These are phyloP conservation scores for Pegea sp. DNA, from an alignment of 23 tunicate genomes.

Conservation along the genomic window DNA sequence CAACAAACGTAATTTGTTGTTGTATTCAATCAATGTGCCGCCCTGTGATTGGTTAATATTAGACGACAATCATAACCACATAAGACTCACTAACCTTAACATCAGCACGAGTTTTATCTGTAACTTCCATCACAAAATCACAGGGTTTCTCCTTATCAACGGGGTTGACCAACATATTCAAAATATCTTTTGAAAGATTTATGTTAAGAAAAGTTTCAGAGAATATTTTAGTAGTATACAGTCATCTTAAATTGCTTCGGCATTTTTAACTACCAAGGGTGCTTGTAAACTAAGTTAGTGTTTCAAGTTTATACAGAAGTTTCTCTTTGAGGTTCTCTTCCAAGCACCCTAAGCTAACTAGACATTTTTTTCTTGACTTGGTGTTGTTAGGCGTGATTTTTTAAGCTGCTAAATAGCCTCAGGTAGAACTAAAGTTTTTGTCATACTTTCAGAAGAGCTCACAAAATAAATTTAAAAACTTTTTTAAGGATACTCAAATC, in stretches of 20 bases:
- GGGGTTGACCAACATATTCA: conserved; percentile 69
- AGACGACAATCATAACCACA: neutral
- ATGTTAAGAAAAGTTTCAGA: too few species aligned
- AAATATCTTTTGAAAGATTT: conserved; percentile 2
- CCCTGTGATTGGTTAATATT: conserved; percentile 14
- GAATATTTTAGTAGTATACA: too few species aligned
- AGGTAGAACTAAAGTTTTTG: neutral
- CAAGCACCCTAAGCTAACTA: too few species aligned
- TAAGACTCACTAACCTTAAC: conserved; percentile 37
- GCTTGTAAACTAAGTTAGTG: too few species aligned
- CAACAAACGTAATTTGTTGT: conserved; percentile 49
- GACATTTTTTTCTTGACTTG: too few species aligned
- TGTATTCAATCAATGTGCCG: conserved; percentile 84
- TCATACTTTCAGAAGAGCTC: neutral
- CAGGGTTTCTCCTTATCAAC: conserved; percentile 18
- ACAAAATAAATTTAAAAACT: neutral
- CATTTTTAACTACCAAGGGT: too few species aligned
- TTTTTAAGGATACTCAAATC: conserved; percentile 47
- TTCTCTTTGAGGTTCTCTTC: too few species aligned
- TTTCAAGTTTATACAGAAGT: too few species aligned
- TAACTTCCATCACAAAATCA: conserved; percentile 95
- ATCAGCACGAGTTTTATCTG: conserved; percentile 93
- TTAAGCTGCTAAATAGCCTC: too few species aligned
- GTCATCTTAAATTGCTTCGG: too few species aligned
- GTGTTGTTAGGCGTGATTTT: too few species aligned